phyloP scores from a whole-genome alignment of 2,888 invertebrate species.

The Eupeodes latifasciatus region DNA sequence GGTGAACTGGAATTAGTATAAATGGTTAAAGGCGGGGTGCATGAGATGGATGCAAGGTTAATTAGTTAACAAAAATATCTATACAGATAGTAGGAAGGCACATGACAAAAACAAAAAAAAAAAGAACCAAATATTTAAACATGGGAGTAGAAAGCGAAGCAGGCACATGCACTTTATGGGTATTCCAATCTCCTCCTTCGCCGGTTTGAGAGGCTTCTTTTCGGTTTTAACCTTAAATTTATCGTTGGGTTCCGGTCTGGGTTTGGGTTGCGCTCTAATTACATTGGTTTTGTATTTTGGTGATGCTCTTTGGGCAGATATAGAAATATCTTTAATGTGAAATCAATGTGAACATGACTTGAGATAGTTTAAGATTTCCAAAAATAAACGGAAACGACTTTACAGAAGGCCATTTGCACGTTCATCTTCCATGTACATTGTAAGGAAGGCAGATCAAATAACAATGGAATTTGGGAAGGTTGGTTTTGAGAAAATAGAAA shows the following conservation, averaged over 20 bases:
- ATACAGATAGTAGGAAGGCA: slow-evolving; percentile 13
- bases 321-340: slow-evolving; percentile 13
- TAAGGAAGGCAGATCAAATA: no score
- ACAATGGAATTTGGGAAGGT: no score
- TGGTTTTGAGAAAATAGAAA: no score
- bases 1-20: slow-evolving; percentile 73
- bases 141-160: slow-evolving; percentile 62
- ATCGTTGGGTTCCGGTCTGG: slow-evolving; percentile 11
- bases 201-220: not conserved
- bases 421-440: no score
- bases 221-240: slow-evolving; percentile 11
- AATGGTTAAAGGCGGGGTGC: slow-evolving; percentile 44
- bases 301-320: slow-evolving; percentile 11
- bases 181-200: not conserved
- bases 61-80: slow-evolving; percentile 59
- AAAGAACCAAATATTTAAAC: slow-evolving; percentile 31
- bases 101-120: slow-evolving; percentile 37
- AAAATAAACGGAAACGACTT: not conserved
- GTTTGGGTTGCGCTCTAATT: not conserved
- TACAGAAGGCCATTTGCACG: not conserved
- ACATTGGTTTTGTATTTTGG: slow-evolving; percentile 11
- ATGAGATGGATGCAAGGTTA: slow-evolving; percentile 68
- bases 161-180: slow-evolving; percentile 41
- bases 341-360: slow-evolving; percentile 7
- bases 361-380: not conserved